These are phyloP conservation scores for Caenorhabditis sp. DNA, from an alignment of 2,888 invertebrate genomes.

Conservation along the genomic window DNA sequence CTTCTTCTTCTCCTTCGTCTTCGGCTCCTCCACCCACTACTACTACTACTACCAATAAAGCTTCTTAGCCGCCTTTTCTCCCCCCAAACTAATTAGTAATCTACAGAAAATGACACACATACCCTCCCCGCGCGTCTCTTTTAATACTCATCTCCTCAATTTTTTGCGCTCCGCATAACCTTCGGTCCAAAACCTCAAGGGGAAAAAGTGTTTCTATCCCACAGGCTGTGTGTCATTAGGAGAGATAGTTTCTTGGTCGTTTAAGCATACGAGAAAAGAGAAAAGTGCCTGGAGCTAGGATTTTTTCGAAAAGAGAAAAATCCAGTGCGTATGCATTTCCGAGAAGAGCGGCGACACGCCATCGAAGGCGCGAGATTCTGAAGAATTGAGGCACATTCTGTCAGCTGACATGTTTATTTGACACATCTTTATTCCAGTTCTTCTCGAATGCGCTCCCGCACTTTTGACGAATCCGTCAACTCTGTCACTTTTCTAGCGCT, in stretches of 20 bases:
- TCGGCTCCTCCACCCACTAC: too few relatives aligned
- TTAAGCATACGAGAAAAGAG: too few relatives aligned
- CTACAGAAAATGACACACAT: constrained; percentile 37
- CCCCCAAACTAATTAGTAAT: constrained; percentile 50
- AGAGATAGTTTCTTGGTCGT: too few relatives aligned
- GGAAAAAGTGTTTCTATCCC: too few relatives aligned
- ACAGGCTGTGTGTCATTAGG: too few relatives aligned
- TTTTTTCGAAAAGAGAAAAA: constrained; percentile 28
- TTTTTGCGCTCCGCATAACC: constrained; percentile 2
- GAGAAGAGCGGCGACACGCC: constrained; percentile 26
- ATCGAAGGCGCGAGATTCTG: too few relatives aligned
- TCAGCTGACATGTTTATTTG: constrained; percentile 45
- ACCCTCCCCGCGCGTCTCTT: neutral
- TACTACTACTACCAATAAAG: constrained; percentile 35
- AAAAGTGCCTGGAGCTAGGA: constrained; percentile 14
- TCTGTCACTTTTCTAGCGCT: too few relatives aligned
- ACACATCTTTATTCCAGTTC: constrained; percentile 25
- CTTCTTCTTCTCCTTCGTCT: constrained; percentile 22
- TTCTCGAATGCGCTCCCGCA: constrained; percentile 13
- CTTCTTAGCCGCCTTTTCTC: constrained; percentile 17
- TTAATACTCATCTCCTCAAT: constrained; percentile 2
- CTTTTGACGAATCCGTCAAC: constrained; percentile 10
- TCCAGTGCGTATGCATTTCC: constrained; percentile 41
- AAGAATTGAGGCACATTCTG: too few relatives aligned
- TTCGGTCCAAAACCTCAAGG: too few relatives aligned